Conservation (phyloP, 2,888 invertebrate species). For the Athalia rosae region DNA sequence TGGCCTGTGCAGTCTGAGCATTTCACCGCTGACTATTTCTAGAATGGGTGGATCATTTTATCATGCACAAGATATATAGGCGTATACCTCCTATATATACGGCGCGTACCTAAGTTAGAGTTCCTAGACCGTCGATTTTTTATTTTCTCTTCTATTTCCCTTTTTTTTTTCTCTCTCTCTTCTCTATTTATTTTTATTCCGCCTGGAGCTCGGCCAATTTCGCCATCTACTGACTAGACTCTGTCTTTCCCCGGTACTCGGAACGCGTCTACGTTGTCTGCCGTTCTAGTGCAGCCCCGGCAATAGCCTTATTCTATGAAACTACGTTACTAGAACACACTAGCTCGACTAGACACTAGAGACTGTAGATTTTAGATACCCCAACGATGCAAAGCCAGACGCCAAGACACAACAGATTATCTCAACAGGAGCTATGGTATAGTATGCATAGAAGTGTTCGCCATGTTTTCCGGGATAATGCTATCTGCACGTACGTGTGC, state of each 20-base stretch:
- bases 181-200: slow-evolving; percentile 9
- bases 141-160: not conserved
- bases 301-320: too few species aligned
- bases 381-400: slow-evolving; percentile 6
- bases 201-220: slow-evolving; percentile 36
- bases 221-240: slow-evolving; percentile 17
- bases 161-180: not conserved
- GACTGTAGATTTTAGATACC: too few species aligned
- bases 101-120: not conserved
- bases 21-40: slow-evolving; percentile 39
- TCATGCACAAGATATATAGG: not conserved
- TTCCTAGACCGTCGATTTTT: not conserved
- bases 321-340: not conserved
- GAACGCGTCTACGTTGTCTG: not conserved
- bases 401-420: slow-evolving; percentile 42
- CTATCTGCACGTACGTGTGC: not conserved
- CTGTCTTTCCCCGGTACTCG: not conserved
- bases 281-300: too few species aligned
- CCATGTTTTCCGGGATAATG: slow-evolving; percentile 35
- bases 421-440: not conserved
- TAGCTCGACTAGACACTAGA: slow-evolving; percentile 10
- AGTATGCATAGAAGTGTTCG: not conserved
- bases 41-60: slow-evolving; percentile 44
- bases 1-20: slow-evolving; percentile 39
- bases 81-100: not conserved